A percentile compares a stretch with the other conserved stretches of the same genome.
phyloP scores from a whole-genome alignment of 2,888 invertebrate genomes.

The Keiferia lycopersicella region DNA sequence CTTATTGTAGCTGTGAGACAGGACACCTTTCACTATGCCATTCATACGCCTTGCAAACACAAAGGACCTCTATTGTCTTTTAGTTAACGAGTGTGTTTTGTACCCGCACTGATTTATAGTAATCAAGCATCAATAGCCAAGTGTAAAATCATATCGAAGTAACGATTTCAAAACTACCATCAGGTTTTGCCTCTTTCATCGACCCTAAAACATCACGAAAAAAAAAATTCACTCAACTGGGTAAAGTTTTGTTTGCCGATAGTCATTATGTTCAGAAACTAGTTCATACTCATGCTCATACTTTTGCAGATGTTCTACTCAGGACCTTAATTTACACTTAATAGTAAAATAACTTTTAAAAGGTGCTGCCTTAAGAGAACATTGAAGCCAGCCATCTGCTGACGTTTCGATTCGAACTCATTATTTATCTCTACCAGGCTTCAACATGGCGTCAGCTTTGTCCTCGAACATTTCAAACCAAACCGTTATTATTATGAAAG shows the following conservation, averaged over 20 bases:
- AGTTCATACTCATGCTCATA: too few relatives aligned
- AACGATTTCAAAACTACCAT: not conserved
- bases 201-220: too few relatives aligned
- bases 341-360: not conserved
- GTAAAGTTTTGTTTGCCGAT: too few relatives aligned
- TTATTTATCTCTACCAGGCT: constrained; percentile 1
- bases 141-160: not conserved
- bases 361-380: not conserved
- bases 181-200: too few relatives aligned
- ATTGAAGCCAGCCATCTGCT: not conserved
- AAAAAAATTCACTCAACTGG: too few relatives aligned
- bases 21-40: constrained; percentile 23
- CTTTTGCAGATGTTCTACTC: too few relatives aligned
- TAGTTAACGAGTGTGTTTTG: constrained; percentile 19
- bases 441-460: not conserved
- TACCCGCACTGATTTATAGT: not conserved
- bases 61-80: constrained; percentile 22
- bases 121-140: constrained; percentile 13
- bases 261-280: too few relatives aligned
- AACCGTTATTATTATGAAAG: constrained; percentile 7
- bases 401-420: not conserved
- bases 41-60: constrained; percentile 13
- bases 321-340: too few relatives aligned
- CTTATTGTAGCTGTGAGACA: constrained; percentile 23
- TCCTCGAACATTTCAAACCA: not conserved